phyloP scores from a whole-genome alignment of 1,140 invertebrate genomes.

The Heliothis subflexa region DNA sequence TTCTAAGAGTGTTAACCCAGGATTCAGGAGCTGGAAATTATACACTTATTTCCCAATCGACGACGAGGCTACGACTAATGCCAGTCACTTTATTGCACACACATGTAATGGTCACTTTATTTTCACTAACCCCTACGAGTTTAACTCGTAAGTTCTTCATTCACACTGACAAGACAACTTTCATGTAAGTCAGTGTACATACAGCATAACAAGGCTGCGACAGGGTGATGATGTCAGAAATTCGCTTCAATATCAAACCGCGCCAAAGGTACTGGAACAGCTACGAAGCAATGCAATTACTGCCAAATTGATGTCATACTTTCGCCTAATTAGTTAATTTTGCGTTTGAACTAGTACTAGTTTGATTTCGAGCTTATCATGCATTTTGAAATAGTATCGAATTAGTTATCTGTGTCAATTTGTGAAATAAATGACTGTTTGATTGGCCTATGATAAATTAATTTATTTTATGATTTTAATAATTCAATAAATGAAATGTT shows the following conservation, averaged over 20 bases:
- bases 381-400: background rate
- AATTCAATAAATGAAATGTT: no score
- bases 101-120: no score
- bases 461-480: no score
- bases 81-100: no score
- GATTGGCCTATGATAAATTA: no score
- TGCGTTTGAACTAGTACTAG: background rate
- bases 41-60: no score
- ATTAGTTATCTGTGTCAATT: background rate
- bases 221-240: constrained; percentile 6
- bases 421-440: background rate
- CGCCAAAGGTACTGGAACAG: constrained; percentile 37
- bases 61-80: no score
- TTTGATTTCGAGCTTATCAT: background rate
- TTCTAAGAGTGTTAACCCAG: no score
- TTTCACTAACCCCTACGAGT: no score
- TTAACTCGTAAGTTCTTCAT: no score
- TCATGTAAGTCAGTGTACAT: background rate
- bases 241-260: constrained; percentile 27
- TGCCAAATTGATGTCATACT: constrained; percentile 9
- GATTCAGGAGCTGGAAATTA: no score
- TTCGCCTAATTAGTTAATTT: constrained; percentile 28
- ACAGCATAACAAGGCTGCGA: background rate
- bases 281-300: constrained; percentile 29
- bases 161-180: no score